These are phyloP conservation scores for Drosophila seguyi DNA, from an alignment of 1,140 invertebrate genomes.

Conservation along the genomic window DNA sequence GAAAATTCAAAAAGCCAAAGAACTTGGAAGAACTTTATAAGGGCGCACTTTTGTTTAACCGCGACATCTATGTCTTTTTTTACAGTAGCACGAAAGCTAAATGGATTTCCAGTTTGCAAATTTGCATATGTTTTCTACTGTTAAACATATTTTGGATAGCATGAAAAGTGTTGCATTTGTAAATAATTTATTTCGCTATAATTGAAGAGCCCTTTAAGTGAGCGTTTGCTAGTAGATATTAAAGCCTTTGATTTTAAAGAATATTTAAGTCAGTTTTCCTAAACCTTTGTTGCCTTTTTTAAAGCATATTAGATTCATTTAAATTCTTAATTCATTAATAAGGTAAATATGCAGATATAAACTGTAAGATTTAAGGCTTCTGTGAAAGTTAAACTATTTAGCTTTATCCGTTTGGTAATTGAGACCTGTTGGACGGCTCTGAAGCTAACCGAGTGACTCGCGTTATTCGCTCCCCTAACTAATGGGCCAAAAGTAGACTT, in stretches of 20 bases:
- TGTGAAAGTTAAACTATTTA: not conserved
- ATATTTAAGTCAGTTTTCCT: not conserved
- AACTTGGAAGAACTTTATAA: not conserved
- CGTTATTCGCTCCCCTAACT: not conserved
- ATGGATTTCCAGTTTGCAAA: not conserved
- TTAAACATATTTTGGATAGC: not conserved
- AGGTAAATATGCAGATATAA: not conserved
- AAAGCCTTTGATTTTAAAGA: rapidly evolving
- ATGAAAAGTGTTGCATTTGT: not conserved
- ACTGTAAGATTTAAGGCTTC: not conserved
- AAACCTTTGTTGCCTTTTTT: no score
- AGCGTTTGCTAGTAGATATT: not conserved
- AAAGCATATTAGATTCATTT: not conserved
- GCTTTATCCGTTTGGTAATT: not conserved
- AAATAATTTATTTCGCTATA: not conserved
- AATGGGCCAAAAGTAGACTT: slow-evolving; percentile 32
- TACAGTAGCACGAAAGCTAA: not conserved
- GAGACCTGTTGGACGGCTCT: not conserved
- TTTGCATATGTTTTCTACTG: no score
- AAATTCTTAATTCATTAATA: not conserved
- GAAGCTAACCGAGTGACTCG: slow-evolving; percentile 7
- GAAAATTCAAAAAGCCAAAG: not conserved
- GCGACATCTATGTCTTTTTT: not conserved
- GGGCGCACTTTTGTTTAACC: no score
- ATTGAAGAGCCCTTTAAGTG: not conserved